phyloP scores from a whole-genome alignment of 37 sponge, comb jelly and placozoan genomes.

The Lycopodina hypogea region DNA sequence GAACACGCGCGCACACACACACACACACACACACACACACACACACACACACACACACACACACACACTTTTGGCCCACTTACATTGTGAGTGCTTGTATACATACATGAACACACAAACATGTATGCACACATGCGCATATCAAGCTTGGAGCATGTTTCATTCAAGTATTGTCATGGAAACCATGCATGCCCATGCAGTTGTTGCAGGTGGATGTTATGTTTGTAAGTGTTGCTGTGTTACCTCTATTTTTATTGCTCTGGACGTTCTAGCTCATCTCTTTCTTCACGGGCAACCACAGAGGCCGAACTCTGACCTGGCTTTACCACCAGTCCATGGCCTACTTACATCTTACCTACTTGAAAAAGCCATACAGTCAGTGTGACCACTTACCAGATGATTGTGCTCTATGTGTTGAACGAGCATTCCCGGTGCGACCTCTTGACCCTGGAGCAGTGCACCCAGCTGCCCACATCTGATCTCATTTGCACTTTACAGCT shows the following conservation, averaged over 20 bases:
- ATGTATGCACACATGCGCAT: no score
- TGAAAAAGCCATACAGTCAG: constrained; percentile 71
- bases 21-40: no score
- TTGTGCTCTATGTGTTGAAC: constrained; percentile 70
- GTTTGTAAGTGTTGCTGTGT: no score
- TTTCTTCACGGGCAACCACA: constrained; percentile 69
- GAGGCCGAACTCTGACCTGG: constrained; percentile 70
- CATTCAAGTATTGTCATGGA: no score
- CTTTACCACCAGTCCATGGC: constrained; percentile 65
- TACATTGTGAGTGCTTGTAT: no score
- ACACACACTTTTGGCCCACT: no score
- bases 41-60: constrained; percentile 16
- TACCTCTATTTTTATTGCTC: not conserved
- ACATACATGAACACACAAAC: not conserved
- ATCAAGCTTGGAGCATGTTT: not conserved
- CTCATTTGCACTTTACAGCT: constrained; percentile 46
- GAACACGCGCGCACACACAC: no score
- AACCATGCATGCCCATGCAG: no score
- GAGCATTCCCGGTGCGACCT: constrained; percentile 12
- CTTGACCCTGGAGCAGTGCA: constrained; percentile 19
- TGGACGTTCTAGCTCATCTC: constrained; percentile 65
- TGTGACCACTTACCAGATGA: constrained; percentile 78
- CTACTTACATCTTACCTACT: constrained; percentile 62
- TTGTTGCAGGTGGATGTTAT: no score
- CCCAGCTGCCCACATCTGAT: constrained; percentile 51